Evolutionary conservation across 2,888 invertebrate species (phyloP).

Genomic region (Rhamnusium bicolor): DNA sequence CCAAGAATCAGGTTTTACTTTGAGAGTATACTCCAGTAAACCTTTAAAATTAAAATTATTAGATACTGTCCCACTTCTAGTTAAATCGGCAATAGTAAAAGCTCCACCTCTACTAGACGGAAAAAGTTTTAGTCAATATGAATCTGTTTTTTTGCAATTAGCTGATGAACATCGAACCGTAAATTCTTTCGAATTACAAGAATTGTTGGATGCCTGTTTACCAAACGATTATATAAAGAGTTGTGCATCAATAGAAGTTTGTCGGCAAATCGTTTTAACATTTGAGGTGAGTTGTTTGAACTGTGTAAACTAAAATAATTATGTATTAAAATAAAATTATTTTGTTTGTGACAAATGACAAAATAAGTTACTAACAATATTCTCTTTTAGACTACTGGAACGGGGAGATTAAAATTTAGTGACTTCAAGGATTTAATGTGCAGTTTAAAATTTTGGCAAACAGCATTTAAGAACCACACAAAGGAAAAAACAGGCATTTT

Average conservation of each 20-base stretch:
- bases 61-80: constrained; percentile 79
- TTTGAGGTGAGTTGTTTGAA: constrained; percentile 82
- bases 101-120: constrained; percentile 81
- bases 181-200: constrained; percentile 92
- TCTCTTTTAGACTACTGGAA: constrained; percentile 78
- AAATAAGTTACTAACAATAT: background rate
- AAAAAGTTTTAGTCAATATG: constrained; percentile 88
- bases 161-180: constrained; percentile 93
- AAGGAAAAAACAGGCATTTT: constrained; percentile 93
- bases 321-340: background rate
- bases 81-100: constrained; percentile 84
- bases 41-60: constrained; percentile 83
- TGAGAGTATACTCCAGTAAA: constrained; percentile 86
- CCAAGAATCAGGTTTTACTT: constrained; percentile 90
- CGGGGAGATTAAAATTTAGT: constrained; percentile 85
- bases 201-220: constrained; percentile 89
- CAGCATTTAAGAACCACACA: constrained; percentile 90
- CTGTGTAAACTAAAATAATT: background rate
- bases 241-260: constrained; percentile 93
- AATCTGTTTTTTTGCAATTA: constrained; percentile 90
- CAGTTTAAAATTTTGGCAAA: constrained; percentile 92
- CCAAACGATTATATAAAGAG: constrained; percentile 97
- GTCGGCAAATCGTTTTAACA: constrained; percentile 90
- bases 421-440: constrained; percentile 95
- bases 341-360: background rate